phyloP scores from a whole-genome alignment of 30 jellyfish, hydroid and myxozoan species.

The Aurelia sp. region DNA sequence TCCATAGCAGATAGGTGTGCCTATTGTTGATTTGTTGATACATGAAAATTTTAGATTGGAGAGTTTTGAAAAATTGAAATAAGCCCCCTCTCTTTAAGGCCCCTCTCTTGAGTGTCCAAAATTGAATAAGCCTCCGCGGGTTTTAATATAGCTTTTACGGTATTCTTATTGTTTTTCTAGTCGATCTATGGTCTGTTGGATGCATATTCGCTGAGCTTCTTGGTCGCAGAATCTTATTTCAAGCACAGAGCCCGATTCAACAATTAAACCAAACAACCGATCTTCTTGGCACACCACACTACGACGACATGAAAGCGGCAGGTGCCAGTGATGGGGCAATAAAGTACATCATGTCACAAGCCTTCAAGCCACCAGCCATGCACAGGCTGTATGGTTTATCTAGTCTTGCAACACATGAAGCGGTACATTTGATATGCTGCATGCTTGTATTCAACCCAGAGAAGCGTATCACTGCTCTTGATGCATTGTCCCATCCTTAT shows the following conservation, averaged over 20 bases:
- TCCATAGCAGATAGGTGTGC: no score
- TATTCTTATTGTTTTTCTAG: slow-evolving; percentile 9
- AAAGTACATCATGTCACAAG: slow-evolving; percentile 85
- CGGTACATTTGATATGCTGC: slow-evolving; percentile 89
- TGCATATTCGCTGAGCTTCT: slow-evolving; percentile 96
- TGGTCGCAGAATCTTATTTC: slow-evolving; percentile 89
- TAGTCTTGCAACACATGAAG: slow-evolving; percentile 92
- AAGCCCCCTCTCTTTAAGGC: no score
- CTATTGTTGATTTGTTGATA: no score
- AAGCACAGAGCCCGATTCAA: slow-evolving; percentile 96
- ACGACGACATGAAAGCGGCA: slow-evolving; percentile 88
- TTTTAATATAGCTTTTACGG: no score
- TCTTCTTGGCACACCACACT: slow-evolving; percentile 97
- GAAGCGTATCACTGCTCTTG: slow-evolving; percentile 86
- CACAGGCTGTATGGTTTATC: slow-evolving; percentile 86
- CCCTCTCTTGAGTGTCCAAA: no score
- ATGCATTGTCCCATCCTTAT: slow-evolving; percentile 96
- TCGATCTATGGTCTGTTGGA: slow-evolving; percentile 95
- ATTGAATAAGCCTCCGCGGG: no score
- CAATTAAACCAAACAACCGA: slow-evolving; percentile 91
- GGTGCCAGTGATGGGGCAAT: slow-evolving; percentile 98
- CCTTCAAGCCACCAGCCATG: slow-evolving; percentile 93
- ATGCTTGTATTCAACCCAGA: slow-evolving; percentile 94
- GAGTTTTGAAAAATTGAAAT: no score
- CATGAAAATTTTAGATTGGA: no score